Conservation (phyloP, 2,888 invertebrate species). For the Drosophila multiciliata region DNA sequence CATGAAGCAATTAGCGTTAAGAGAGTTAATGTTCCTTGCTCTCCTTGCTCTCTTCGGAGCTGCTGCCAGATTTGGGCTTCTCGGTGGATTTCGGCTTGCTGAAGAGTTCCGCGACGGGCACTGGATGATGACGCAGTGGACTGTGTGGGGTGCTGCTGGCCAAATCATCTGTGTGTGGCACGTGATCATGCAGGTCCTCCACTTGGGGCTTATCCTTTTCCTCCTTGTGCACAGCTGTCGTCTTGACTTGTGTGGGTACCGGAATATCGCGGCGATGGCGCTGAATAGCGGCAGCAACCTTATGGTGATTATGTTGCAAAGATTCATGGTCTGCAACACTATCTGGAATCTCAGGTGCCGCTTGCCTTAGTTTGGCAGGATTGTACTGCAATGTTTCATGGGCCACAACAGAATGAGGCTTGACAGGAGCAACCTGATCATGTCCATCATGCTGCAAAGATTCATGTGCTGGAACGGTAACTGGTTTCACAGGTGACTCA, state of each 20-base stretch:
- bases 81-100: conserved; percentile 43
- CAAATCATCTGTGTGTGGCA: conserved; percentile 4
- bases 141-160: conserved; percentile 25
- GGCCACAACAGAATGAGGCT: conserved; percentile 3
- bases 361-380: conserved; percentile 4
- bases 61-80: conserved; percentile 20
- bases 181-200: conserved; percentile 21
- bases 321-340: not conserved
- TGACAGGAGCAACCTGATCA: not conserved
- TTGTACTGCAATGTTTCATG: conserved; percentile 20
- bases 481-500: conserved; percentile 15
- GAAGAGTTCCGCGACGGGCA: conserved; percentile 80
- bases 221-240: conserved; percentile 45
- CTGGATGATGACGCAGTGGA: conserved; percentile 67
- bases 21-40: conserved; percentile 23
- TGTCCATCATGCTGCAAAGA: conserved; percentile 7
- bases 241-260: conserved; percentile 76
- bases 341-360: conserved; percentile 11
- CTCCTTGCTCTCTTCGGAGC: conserved; percentile 54
- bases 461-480: conserved; percentile 15
- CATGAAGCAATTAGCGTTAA: conserved; percentile 18
- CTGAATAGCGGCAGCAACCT: not conserved
- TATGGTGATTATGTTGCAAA: not conserved
- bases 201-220: conserved; percentile 31
- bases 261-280: conserved; percentile 78